Base-by-base conservation (phyloP, 2,113 vertebrate genomes). In the Muscicapa adusta region DNA sequence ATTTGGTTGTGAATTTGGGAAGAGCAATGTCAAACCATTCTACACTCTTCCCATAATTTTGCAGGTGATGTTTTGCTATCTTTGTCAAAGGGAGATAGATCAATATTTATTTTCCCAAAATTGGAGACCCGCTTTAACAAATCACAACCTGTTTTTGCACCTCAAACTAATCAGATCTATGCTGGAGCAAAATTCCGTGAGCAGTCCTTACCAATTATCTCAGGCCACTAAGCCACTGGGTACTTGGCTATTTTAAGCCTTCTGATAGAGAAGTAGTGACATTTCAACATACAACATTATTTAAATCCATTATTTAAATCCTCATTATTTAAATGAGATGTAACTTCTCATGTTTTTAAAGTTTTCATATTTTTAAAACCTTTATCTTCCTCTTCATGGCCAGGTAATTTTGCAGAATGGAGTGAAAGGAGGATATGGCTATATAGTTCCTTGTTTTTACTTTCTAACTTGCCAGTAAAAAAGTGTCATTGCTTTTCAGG, bases 251-350 rank as follows among this genome's bases (percentile, higher is more conserved):
- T 66, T 97, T 99, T 54, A 98, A 98, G 58, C 94, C 97, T 96
- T 98, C 97, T 95, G 98, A 98, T 94, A 98, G 98, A 95, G 98
- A 99, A 97, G 98, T 98, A 68, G 98, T 98, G 98, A 96, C 98
- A 97, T 99, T 99, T 98, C 98, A 99, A 96, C 97, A 99, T 71
- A 99, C 97, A 96, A 98, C 97, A 62, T 98, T 98, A 87, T 98
- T 99, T 88, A 98, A 99, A 97, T 99, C 58, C 97, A 99, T 98
- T 98, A 88, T 98, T 99, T 88, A 98, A 99, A 97, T 99, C 58
- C 97, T 99, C 97, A 66, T 98, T 98, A 87, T 98, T 99, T 88
- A 98, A 99, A 97, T 99, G 97, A 98, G 85, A 54, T 87, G 80
- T 65, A 88, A 28, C 13, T 53, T 80, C 23, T 40, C 2, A 28